phyloP scores from a whole-genome alignment of 2,797 vertebrate genomes.

The Lithobates pipiens region DNA sequence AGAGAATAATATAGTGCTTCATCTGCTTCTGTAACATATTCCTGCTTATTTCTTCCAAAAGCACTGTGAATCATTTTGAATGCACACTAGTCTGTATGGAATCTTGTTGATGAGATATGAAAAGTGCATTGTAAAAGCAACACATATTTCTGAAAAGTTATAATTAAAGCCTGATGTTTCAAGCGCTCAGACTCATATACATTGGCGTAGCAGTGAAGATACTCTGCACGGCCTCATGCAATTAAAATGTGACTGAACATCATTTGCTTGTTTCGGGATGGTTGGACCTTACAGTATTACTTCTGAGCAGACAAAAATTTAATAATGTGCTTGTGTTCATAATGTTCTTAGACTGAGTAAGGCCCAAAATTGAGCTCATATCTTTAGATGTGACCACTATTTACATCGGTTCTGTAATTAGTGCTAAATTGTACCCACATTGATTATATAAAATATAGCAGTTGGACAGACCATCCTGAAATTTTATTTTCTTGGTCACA shows the following conservation, averaged over 20 bases:
- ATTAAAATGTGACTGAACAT: neutral
- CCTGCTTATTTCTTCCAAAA: neutral
- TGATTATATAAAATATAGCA: no score
- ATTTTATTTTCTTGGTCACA: no score
- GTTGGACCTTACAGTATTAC: neutral
- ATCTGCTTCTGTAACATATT: conserved; percentile 13
- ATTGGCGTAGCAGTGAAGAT: neutral
- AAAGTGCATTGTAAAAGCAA: neutral
- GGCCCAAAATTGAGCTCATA: neutral
- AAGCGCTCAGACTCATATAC: neutral
- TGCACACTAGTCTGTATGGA: neutral
- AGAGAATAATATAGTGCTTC: neutral
- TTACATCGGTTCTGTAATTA: no score
- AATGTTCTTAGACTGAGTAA: neutral
- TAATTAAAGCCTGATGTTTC: neutral
- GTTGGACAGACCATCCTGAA: no score
- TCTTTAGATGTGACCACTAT: no score
- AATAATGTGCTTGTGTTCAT: no score
- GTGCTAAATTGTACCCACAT: no score
- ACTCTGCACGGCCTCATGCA: no score
- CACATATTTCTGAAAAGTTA: neutral
- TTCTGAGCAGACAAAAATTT: neutral
- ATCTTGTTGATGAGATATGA: neutral
- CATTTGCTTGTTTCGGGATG: neutral
- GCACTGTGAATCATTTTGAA: neutral